Evolutionary conservation across 2,888 invertebrate genomes (phyloP), one percentile per base, ranked within the genome.

Genomic region (Cepaea hortensis): DNA sequence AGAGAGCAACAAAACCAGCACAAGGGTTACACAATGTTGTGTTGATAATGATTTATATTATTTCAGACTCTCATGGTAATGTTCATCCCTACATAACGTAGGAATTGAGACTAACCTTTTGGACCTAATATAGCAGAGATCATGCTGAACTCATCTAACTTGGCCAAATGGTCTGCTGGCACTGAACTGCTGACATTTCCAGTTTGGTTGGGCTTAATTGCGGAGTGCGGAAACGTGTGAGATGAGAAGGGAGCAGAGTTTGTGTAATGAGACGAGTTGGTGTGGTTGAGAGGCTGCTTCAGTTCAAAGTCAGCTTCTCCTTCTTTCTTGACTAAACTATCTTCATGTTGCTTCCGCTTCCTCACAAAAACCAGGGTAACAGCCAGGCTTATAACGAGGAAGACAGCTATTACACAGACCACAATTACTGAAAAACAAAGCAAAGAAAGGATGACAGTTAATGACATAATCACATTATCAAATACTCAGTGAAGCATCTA

Each of bases 131-230:
- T 89, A 6, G 91, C 91, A n/a, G 92, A 91, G n/a, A 92, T 90
- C 92, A 92, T 92, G 87, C 92, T 92, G 82, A 93, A 93, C 87
- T 93, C 93, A 89, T 93, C 93, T 70, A 92, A 90, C 62, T 91
- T 90, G 48, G 93, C 93, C 50, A 93, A 87, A 85, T 92, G 92
- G 82, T 91, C 91, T 68, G 88, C 75, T 46, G 85, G 90, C 50
- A 89, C 88, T 81, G 84, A 84, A 87, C 75, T 79, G 46, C 35
- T 81, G 2, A 48, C 46, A 18, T 72, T 65, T 23, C 65, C 55
- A 13, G 35, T 84, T 87, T 88, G 84, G 87, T 87, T 76, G 7
- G 77, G 23, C 23, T 81, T 85, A 35, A 85, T 11, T 15, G 48
- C 48, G 20, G 85, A n/a, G 61, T 35, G 76, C 35, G 35, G 88